These are phyloP conservation scores for Calidris pygmaea DNA, from an alignment of 2,113 vertebrate species.

Conservation along the genomic window DNA sequence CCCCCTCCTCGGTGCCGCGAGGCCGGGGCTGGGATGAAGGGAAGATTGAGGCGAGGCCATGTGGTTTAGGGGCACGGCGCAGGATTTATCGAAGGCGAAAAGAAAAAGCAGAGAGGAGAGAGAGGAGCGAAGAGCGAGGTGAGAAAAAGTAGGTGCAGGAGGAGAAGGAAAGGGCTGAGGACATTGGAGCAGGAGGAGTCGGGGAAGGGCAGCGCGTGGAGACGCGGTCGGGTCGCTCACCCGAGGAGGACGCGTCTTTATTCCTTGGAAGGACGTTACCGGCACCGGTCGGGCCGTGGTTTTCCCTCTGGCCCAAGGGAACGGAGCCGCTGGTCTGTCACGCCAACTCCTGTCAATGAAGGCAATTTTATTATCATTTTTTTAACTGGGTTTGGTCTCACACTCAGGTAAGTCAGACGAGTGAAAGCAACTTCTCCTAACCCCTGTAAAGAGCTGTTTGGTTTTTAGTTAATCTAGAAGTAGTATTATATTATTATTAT, in stretches of 20 bases:
- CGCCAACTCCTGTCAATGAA: background rate
- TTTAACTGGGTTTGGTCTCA: constrained; percentile 41
- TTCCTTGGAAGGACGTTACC: background rate
- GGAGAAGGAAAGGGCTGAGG: background rate
- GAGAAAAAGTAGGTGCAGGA: background rate
- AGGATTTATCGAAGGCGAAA: background rate
- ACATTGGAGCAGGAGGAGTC: background rate
- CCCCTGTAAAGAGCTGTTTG: constrained; percentile 44
- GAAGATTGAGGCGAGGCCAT: background rate
- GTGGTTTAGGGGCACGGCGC: background rate
- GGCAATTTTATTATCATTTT: constrained; percentile 13
- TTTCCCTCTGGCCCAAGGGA: background rate
- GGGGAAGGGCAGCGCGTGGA: background rate
- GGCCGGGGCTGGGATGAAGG: background rate
- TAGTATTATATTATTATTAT: constrained; percentile 22
- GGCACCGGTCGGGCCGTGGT: background rate
- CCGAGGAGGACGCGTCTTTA: background rate
- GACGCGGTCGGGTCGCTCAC: background rate
- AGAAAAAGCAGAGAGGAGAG: background rate
- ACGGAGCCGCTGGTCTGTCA: background rate
- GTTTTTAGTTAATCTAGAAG: constrained; percentile 26
- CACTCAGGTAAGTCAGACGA: constrained; percentile 37
- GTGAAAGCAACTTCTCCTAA: constrained; percentile 52
- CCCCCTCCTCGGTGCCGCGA: background rate
- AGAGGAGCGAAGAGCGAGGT: background rate